These are phyloP conservation scores for Machimus rusticus DNA, from an alignment of 2,888 invertebrate genomes.

Conservation along the genomic window DNA sequence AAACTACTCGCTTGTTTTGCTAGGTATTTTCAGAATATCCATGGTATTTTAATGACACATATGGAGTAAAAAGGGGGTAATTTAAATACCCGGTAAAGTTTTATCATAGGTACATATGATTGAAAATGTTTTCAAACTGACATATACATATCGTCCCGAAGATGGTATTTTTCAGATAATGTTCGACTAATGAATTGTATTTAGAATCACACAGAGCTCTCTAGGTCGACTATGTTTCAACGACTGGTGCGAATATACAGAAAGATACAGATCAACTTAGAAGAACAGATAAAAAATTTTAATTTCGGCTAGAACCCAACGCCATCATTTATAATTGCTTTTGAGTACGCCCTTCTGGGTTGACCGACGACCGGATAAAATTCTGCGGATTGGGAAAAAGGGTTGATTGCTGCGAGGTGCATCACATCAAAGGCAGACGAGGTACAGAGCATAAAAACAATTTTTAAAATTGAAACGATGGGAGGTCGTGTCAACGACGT, in stretches of 20 bases:
- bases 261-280: background rate
- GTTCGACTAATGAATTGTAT: too few species aligned
- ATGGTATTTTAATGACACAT: too few species aligned
- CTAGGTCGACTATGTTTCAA: background rate
- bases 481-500: background rate
- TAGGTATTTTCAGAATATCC: too few species aligned
- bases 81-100: too few species aligned
- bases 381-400: background rate
- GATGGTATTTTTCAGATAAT: too few species aligned
- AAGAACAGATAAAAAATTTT: background rate
- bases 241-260: background rate
- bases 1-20: too few species aligned
- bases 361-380: background rate
- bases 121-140: too few species aligned
- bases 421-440: background rate
- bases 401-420: background rate
- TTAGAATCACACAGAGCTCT: too few species aligned
- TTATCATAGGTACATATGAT: too few species aligned
- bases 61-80: too few species aligned
- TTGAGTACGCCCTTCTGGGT: background rate
- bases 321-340: background rate
- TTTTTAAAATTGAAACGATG: background rate
- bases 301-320: background rate
- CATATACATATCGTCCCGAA: too few species aligned
- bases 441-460: background rate